These are phyloP conservation scores for Smutsia gigantea DNA, from an alignment of 2,797 vertebrate species.

Conservation along the genomic window DNA sequence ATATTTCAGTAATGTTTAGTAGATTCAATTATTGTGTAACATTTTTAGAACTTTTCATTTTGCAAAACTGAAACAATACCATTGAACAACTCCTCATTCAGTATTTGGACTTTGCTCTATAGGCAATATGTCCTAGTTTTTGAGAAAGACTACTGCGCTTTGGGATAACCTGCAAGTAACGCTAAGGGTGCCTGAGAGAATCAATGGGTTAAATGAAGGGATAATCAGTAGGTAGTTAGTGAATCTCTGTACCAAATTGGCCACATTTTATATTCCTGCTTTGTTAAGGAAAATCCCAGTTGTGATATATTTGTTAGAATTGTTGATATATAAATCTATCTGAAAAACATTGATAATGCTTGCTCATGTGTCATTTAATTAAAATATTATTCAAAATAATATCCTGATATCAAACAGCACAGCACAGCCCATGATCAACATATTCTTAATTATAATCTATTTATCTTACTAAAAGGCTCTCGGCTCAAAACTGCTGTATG, in stretches of 20 bases:
- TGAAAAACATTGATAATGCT: slow-evolving; percentile 22
- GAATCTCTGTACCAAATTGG: background rate
- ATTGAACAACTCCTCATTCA: background rate
- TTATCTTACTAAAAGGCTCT: background rate
- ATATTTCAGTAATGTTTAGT: background rate
- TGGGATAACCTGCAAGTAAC: background rate
- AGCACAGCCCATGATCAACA: background rate
- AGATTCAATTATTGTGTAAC: background rate
- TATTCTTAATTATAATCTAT: background rate
- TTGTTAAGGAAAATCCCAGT: background rate
- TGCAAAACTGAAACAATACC: background rate
- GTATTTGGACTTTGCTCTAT: background rate
- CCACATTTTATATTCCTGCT: background rate
- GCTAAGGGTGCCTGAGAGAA: background rate
- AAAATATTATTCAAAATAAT: background rate
- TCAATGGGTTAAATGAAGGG: background rate
- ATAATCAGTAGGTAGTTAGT: background rate
- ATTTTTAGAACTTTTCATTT: background rate
- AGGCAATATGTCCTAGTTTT: background rate
- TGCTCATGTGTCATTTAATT: background rate
- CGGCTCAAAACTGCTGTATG: background rate
- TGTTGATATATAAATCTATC: background rate
- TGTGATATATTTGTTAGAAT: background rate
- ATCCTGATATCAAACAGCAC: background rate
- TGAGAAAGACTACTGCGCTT: background rate